Evolutionary conservation across 2,797 vertebrate genomes (phyloP), one percentile per base, ranked within the genome.

Genomic region (Uromys caudimaculatus): DNA sequence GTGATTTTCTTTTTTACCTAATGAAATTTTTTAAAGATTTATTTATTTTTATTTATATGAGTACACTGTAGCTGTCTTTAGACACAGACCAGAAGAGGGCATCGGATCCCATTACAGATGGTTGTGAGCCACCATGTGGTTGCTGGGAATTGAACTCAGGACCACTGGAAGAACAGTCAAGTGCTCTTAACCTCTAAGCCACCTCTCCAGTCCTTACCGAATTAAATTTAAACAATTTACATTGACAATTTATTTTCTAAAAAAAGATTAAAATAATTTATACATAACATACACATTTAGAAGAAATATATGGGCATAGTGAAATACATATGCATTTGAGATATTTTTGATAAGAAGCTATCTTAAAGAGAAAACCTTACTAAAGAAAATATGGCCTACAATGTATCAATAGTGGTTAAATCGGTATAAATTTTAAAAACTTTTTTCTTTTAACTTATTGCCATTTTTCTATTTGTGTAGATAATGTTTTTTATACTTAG

Each of bases 331-430:
- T 17, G 32, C 19, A 89, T 78, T 87, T 90, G 38, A 47, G n/a
- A 38, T 97, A 77, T 81, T 94, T 8, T 89, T 94, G 47, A 35
- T 93, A 75, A 93, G 95, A 91, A 56, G 52, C 44, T 88, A 58
- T 89, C 56, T 85, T 27, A 79, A 77, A 94, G 38, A 78, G 71
- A 89, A 93, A 38, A 10, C 62, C 60, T 50, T 92, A 69, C 87
- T 86, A 38, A 87, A 75, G 90, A 87, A 91, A 92, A 89, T 32
- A n/a, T 83, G 3, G 50, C 32, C 29, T 83, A n/a, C 38, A 92
- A 92, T 32, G 0, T 76, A 21, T 58, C 84, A 60, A 84, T 90
- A 67, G 54, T 90, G 44, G 54, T 77, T 73, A 56, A 52, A 54
- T 90, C 23, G 38, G 13, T 16, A 23, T 77, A 54, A 88, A 77